A percentile compares a stretch with the other conserved stretches of the same genome.
Evolutionary conservation across 64 coral and sea anemone genomes (phyloP).

Genomic region (Catalaphyllia jardinei): DNA sequence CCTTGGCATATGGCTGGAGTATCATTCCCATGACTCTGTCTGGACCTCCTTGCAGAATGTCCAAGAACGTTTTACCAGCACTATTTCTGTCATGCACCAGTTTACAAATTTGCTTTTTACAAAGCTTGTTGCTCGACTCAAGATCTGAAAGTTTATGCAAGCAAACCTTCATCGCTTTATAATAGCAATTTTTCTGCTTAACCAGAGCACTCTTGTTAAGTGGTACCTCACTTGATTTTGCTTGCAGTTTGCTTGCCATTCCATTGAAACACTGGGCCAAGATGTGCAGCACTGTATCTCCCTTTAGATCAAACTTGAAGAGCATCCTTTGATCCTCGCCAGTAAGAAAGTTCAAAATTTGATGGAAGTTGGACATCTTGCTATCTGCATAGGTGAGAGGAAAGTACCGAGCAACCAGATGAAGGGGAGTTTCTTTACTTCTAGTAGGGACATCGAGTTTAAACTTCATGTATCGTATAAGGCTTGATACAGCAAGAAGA

Average conservation of each 20-base stretch:
- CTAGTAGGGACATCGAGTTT: not conserved
- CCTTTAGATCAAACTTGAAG: not conserved
- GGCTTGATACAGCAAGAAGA: too few relatives aligned
- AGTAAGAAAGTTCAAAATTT: not conserved
- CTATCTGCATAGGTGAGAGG: not conserved
- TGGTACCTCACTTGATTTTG: not conserved
- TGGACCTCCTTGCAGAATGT: not conserved
- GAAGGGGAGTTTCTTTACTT: constrained; percentile 22
- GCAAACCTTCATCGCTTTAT: not conserved
- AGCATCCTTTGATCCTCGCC: not conserved
- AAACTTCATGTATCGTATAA: not conserved
- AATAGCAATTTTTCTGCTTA: not conserved
- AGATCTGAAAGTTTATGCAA: not conserved
- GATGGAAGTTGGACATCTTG: not conserved
- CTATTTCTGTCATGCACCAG: not conserved
- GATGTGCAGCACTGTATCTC: not conserved
- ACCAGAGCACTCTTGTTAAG: not conserved
- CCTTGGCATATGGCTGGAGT: not conserved
- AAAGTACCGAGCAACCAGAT: constrained; percentile 1
- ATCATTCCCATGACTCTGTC: too few relatives aligned
- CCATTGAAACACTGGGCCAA: not conserved
- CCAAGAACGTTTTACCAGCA: not conserved
- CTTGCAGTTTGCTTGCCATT: not conserved
- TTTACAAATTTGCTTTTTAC: not conserved
- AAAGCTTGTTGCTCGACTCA: not conserved